A percentile compares a stretch with the other conserved stretches of the same genome.
Evolutionary conservation across 2,797 vertebrate genomes (phyloP).

Genomic region (Phataginus tetradactyla): DNA sequence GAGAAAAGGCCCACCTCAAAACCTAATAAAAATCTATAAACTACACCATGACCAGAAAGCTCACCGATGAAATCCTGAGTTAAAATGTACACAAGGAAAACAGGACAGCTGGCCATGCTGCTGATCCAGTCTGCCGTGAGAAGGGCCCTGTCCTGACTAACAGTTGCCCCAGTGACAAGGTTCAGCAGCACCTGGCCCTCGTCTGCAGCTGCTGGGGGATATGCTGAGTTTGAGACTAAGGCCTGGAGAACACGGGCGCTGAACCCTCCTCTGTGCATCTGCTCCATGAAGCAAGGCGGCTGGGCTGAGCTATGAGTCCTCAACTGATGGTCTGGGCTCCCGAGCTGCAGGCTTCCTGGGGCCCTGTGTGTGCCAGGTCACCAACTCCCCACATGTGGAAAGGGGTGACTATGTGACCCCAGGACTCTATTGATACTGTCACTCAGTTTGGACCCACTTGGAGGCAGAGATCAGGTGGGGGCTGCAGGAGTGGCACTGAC

Average conservation of each 20-base stretch:
- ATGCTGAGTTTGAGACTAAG: fast-evolving
- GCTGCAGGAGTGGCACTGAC: conserved; percentile 83
- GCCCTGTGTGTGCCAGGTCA: background rate
- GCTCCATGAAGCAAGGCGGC: background rate
- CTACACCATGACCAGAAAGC: background rate
- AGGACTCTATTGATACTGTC: too few species aligned
- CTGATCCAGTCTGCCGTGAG: fast-evolving
- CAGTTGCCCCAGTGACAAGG: background rate
- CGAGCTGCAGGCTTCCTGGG: fast-evolving
- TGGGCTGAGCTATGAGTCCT: fast-evolving
- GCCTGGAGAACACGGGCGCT: fast-evolving
- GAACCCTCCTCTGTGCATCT: fast-evolving
- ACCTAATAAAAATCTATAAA: background rate
- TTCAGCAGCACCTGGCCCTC: fast-evolving
- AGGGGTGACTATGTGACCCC: fast-evolving
- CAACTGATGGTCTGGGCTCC: fast-evolving
- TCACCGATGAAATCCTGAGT: too few species aligned
- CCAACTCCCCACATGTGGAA: background rate
- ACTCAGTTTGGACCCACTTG: fast-evolving
- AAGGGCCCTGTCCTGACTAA: too few species aligned
- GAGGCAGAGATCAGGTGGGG: fast-evolving
- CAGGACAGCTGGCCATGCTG: fast-evolving
- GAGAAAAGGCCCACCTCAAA: background rate
- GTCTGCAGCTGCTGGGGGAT: background rate
- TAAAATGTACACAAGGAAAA: background rate